phyloP scores from a whole-genome alignment of 1,140 invertebrate species.

The Proales similis region DNA sequence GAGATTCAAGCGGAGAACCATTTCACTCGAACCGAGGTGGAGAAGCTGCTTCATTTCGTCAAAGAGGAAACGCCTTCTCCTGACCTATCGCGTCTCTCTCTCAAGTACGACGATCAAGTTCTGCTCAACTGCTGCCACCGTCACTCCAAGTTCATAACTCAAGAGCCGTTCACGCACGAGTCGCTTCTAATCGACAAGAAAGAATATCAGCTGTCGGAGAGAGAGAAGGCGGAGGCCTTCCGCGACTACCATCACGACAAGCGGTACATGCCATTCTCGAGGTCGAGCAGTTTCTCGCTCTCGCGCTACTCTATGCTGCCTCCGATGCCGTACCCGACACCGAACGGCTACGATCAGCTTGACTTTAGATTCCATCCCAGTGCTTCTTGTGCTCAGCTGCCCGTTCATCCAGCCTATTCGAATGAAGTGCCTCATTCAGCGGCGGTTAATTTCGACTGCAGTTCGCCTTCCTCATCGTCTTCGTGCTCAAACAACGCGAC shows the following conservation, averaged over 20 bases:
- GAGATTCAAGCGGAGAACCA: constrained; percentile 94
- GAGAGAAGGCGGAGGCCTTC: constrained; percentile 85
- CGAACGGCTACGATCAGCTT: neutral
- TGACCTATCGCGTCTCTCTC: constrained; percentile 40
- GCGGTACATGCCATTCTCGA: constrained; percentile 13
- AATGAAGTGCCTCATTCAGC: neutral
- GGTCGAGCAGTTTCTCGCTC: constrained; percentile 6
- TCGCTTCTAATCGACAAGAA: constrained; percentile 87
- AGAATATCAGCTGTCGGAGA: constrained; percentile 85
- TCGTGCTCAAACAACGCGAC: neutral
- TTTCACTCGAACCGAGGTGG: constrained; percentile 85
- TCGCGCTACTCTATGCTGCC: neutral
- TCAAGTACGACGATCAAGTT: constrained; percentile 42
- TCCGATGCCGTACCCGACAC: too few species aligned
- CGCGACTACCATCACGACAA: constrained; percentile 39
- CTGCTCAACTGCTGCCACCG: constrained; percentile 42
- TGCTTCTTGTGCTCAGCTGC: neutral
- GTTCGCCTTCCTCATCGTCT: neutral
- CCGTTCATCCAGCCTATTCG: neutral
- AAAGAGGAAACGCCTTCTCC: constrained; percentile 46
- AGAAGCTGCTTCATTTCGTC: constrained; percentile 82
- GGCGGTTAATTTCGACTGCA: neutral
- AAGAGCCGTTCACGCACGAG: constrained; percentile 91
- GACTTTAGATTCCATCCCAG: neutral
- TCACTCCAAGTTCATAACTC: constrained; percentile 45